These are phyloP conservation scores for Heliconius erato DNA, from an alignment of 2,888 invertebrate species.

Conservation along the genomic window DNA sequence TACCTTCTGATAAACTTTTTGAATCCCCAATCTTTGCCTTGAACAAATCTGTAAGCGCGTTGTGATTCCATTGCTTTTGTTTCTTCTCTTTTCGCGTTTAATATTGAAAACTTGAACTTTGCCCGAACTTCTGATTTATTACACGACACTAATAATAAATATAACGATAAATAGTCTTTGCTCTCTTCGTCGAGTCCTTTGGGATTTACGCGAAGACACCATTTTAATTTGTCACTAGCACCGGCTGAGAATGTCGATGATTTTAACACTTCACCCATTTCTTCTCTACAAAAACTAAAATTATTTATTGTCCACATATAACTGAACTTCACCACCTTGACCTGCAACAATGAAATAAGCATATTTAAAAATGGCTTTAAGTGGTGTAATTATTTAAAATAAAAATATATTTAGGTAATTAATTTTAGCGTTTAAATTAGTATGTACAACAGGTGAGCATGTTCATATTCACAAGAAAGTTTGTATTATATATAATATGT, in stretches of 20 bases:
- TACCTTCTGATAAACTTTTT: conserved; percentile 98
- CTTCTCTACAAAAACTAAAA: conserved; percentile 99
- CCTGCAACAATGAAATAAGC: conserved; percentile 88
- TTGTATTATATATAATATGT: not conserved
- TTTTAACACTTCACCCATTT: conserved; percentile 99
- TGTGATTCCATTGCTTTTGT: conserved; percentile 99
- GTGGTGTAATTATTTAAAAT: not conserved
- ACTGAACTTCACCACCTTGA: conserved; percentile 99
- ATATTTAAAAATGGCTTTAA: not conserved
- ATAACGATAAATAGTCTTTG: conserved; percentile 99
- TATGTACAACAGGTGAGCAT: not conserved
- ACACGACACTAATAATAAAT: conserved; percentile 99
- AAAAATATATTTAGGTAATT: not conserved
- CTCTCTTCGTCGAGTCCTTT: conserved; percentile 99
- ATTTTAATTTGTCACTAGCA: conserved; percentile 99
- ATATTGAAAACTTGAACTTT: conserved; percentile 99
- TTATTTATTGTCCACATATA: conserved; percentile 99
- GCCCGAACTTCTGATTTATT: conserved; percentile 99
- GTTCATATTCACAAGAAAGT: not conserved
- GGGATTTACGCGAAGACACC: conserved; percentile 99
- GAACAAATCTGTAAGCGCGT: conserved; percentile 99
- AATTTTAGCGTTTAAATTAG: not conserved
- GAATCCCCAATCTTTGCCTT: conserved; percentile 99
- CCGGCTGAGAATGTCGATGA: conserved; percentile 99
- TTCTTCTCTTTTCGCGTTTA: conserved; percentile 99